Percentiles rank a stretch among this genome's conserved stretches.
Evolutionary conservation across 2,797 vertebrate genomes (phyloP).

Genomic region (Meriones psammophilus): DNA sequence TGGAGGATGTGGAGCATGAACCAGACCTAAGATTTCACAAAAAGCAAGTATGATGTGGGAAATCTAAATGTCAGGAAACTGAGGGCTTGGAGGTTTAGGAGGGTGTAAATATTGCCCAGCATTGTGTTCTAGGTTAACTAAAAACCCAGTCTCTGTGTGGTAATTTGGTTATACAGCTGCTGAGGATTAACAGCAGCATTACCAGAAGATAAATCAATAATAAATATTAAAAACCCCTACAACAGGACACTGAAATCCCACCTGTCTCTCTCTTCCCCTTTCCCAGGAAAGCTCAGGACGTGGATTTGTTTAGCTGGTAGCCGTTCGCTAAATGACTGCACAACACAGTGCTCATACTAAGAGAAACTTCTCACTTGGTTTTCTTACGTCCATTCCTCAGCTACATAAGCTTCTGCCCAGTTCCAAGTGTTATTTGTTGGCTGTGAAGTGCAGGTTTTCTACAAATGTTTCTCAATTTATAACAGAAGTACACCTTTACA

Average conservation of each 20-base stretch:
- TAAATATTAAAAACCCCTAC: too few species aligned
- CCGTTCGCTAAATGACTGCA: neutral
- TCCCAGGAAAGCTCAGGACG: neutral
- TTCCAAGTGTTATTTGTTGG: neutral
- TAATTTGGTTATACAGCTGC: too few species aligned
- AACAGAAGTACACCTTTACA: neutral
- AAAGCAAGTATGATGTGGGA: too few species aligned
- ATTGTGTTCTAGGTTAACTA: too few species aligned
- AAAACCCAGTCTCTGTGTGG: too few species aligned
- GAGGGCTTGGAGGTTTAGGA: too few species aligned
- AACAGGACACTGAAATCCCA: neutral
- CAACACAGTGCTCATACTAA: neutral
- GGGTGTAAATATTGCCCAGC: too few species aligned
- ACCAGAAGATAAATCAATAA: too few species aligned
- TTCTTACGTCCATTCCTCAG: slow-evolving; percentile 8
- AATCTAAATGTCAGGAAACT: too few species aligned
- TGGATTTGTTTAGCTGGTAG: neutral
- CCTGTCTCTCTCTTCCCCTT: neutral
- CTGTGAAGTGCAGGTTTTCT: neutral
- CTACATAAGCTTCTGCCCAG: neutral
- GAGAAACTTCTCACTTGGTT: neutral
- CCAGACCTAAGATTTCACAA: too few species aligned
- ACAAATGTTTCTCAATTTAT: neutral
- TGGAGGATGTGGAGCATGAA: too few species aligned
- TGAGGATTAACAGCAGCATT: too few species aligned